Evolutionary conservation across 2,113 vertebrate species (phyloP), one percentile per base, ranked within the genome.

Genomic region (Alethe diademata): DNA sequence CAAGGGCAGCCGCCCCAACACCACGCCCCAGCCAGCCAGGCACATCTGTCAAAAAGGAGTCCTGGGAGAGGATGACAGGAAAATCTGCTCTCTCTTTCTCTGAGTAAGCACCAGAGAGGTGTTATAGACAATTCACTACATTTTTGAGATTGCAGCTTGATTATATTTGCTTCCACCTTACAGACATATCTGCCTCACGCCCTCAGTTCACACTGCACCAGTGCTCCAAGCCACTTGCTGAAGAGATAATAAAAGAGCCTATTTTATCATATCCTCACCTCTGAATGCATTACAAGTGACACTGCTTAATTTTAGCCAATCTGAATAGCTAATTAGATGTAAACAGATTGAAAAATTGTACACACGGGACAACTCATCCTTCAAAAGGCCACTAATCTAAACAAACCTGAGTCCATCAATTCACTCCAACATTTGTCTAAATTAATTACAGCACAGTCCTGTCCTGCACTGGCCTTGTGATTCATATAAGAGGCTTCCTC

Each of bases 281-380:
- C 97, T 92, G 95, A 90, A 91, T 67, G 53, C 95, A 90, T 95
- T 80, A 70, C 74, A 88, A 86, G 72, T 83, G 94, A 92, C 84
- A 78, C 53, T 8, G 17, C 86, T 96, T 92, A 91, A 94, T 97
- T 92, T 86, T 36, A 94, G 88, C 87, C 88, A 73, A 97, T 95
- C 95, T 97, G 83, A 97, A 83, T 67, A 53, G 70, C 91, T 93
- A 96, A 97, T 96, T 97, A 96, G 87, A 92, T 91, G 85, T 78
- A 96, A 97, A 94, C 83, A 97, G 81, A 90, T 57, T 94, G 93
- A 94, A 96, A 95, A 94, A 81, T 67, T 78, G 51, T 78, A 78
- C 87, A 94, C 70, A 29, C 2, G 40, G 78, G 61, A 84, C 81
- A 91, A 92, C 20, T 95, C 82, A 83, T 97, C 97, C 95, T 94